Evolutionary conservation across 2,113 vertebrate species (phyloP).

Genomic region (Pelobates fuscus): DNA sequence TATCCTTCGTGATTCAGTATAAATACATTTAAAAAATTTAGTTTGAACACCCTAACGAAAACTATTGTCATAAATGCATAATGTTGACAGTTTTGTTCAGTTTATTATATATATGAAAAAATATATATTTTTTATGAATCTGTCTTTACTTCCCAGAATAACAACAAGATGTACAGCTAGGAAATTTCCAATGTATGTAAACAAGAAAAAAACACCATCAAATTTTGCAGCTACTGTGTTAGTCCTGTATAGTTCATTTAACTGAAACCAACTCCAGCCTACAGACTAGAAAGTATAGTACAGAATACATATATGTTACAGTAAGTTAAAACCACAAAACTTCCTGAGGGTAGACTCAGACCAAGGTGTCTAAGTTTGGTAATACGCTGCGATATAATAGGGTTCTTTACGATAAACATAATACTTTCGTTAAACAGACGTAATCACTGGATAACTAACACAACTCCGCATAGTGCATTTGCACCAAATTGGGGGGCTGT

Average conservation of each 20-base stretch:
- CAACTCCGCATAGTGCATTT: neutral
- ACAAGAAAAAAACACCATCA: slow-evolving; percentile 26
- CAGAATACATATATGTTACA: slow-evolving; percentile 9
- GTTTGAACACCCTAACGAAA: no score
- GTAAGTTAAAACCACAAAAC: slow-evolving; percentile 27
- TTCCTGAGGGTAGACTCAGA: slow-evolving; percentile 1
- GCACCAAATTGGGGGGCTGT: no score
- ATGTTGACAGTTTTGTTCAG: no score
- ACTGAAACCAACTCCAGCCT: neutral
- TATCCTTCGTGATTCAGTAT: no score
- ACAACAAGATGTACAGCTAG: neutral
- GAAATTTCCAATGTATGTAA: slow-evolving; percentile 14
- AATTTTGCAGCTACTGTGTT: no score
- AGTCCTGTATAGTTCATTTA: no score
- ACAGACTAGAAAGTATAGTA: slow-evolving; percentile 35
- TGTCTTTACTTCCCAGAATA: slow-evolving; percentile 36
- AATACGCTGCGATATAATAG: neutral
- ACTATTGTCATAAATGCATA: no score
- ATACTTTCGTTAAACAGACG: neutral
- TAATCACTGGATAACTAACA: neutral
- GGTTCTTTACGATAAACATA: neutral
- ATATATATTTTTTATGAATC: no score
- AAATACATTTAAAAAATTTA: no score
- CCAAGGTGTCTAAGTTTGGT: neutral
- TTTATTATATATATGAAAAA: no score